A percentile compares a stretch with the other conserved stretches of the same genome.
Conservation (phyloP, 2,888 invertebrate species). For the Ecliptopera silaceata region DNA sequence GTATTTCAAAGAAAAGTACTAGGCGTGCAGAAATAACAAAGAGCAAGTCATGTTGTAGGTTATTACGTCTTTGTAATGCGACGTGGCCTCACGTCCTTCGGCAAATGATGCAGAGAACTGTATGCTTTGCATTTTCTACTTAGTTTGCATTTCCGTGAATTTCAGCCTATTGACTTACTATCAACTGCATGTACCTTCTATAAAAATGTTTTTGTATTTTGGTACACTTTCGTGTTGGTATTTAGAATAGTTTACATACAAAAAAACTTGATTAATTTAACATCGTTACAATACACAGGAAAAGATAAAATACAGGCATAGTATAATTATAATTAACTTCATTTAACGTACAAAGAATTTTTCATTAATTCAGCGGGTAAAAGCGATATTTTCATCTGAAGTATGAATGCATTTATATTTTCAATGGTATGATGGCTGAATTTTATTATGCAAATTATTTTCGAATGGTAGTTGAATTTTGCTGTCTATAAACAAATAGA, state of each 20-base stretch:
- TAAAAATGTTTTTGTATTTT: too few relatives aligned
- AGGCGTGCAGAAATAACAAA: neutral
- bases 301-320: neutral
- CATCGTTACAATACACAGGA: too few relatives aligned
- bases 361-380: conserved; percentile 4
- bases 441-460: conserved; percentile 10
- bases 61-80: conserved; percentile 22
- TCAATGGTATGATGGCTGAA: conserved; percentile 14
- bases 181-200: neutral
- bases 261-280: too few relatives aligned
- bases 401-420: conserved; percentile 12
- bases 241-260: too few relatives aligned
- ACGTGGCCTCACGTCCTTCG: conserved; percentile 46
- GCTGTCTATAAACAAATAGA: neutral
- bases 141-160: neutral
- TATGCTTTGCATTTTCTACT: conserved; percentile 47
- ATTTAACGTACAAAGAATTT: conserved; percentile 10
- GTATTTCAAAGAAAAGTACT: neutral
- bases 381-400: conserved; percentile 14
- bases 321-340: neutral
- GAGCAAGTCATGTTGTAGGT: conserved; percentile 11
- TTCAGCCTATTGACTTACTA: neutral
- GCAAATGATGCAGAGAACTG: conserved; percentile 74
- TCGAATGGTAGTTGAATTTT: conserved; percentile 14
- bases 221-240: too few relatives aligned